Base-by-base conservation (phyloP, 1,140 invertebrate species). In the Globodera ellingtonae region DNA sequence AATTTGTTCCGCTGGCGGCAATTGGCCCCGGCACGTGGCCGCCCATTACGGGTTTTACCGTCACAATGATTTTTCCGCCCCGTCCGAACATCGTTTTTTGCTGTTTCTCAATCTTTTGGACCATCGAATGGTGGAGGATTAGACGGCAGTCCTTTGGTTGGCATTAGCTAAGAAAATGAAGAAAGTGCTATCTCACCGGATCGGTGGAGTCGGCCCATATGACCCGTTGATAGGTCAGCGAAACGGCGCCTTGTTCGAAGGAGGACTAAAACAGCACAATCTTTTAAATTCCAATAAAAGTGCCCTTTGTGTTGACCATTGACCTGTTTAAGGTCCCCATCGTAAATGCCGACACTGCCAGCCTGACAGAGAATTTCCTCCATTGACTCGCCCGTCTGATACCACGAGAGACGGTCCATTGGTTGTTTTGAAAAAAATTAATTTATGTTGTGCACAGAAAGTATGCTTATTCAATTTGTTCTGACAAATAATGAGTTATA, bases 21-120 rank as follows among this genome's bases (percentile, higher is more conserved):
- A 87, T 85, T 65, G 85, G 86, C 6, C 84, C 82, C 18, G 76
- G 79, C 69, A 56, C 59, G 74, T 87, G 74, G 79, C 77, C 76
- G 8, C 44, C 35, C 15, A 76, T 65, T 5, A 90, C 82, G 35
- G 93, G 92, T 18, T 92, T 91, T n/a, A 97, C 90, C 88, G 95
- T 93, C 70, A 96, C 88, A 79, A 95, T 91, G 56, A 97, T 92
- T 89, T 95, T 95, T 50, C 86, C 87, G 47, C 85, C 85, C 24
- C 72, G 70, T 18, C 85, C 85, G 78, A 89, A 89, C 87, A 89
- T 89, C 21, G 88, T 84, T 77, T 89, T 89, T 72, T 89, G 72
- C 56, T 89, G 88, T 65, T 81, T 85, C 47, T 89, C 87, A 21
- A 89, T 86, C 69, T 75, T 84, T 50, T 89, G 84, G 6, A 89